These are phyloP conservation scores for Volucella inflata DNA, from an alignment of 2,888 invertebrate genomes.

Conservation along the genomic window DNA sequence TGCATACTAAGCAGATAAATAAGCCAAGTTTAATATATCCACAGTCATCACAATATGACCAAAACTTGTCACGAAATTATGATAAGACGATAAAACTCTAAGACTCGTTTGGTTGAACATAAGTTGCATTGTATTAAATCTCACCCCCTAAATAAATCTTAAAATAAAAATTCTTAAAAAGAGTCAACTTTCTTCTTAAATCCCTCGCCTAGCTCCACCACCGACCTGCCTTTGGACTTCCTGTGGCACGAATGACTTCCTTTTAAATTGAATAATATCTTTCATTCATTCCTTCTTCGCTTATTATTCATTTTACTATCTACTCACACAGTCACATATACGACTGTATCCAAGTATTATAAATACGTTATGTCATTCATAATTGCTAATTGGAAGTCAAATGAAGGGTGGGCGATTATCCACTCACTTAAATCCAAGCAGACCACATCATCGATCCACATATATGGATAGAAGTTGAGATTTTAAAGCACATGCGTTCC, in stretches of 20 bases:
- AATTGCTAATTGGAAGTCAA: constrained; percentile 36
- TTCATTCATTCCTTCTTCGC: not conserved
- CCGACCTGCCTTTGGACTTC: not conserved
- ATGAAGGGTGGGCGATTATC: constrained; percentile 48
- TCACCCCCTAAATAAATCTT: no score
- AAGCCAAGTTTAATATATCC: no score
- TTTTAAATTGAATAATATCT: constrained; percentile 6
- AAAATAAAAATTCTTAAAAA: no score
- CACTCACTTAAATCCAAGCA: constrained; percentile 50
- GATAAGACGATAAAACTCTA: no score
- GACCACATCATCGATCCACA: constrained; percentile 41
- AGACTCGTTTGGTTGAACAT: no score
- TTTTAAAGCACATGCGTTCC: constrained; percentile 12
- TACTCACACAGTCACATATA: not conserved
- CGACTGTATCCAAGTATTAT: not conserved
- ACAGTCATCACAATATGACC: no score
- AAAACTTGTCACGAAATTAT: no score
- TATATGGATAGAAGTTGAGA: not conserved
- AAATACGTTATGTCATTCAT: constrained; percentile 23
- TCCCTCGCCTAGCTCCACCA: not conserved
- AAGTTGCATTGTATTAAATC: no score
- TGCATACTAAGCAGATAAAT: no score
- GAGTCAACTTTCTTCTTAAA: not conserved
- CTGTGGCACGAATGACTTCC: not conserved
- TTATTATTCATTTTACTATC: constrained; percentile 7